Evolutionary conservation across 2,113 vertebrate species (phyloP).

Genomic region (Nematolebias whitei): DNA sequence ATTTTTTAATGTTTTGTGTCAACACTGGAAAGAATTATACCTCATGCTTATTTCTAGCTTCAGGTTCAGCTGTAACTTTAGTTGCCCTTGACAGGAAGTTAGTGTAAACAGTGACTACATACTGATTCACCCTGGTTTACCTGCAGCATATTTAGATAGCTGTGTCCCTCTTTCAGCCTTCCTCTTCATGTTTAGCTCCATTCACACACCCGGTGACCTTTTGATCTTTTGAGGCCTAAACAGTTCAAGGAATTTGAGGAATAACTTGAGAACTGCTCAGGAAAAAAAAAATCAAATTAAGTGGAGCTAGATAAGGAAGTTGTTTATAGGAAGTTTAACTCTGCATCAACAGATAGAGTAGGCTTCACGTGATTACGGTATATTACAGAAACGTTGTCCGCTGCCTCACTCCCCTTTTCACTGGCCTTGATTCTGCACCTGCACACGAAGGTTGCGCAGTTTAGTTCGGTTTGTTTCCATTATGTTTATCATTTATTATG

Average conservation of each 20-base stretch:
- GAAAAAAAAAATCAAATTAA: background rate
- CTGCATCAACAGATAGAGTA: constrained; percentile 8
- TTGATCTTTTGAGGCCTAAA: constrained; percentile 63
- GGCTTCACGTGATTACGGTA: background rate
- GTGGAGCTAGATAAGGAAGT: constrained; percentile 6
- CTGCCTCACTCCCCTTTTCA: background rate
- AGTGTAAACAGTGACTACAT: background rate
- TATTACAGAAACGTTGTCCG: constrained; percentile 23
- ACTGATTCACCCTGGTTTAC: background rate
- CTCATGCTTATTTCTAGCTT: background rate
- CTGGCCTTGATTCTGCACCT: constrained; percentile 53
- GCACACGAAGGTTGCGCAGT: constrained; percentile 23
- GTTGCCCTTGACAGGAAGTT: background rate
- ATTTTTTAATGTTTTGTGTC: constrained; percentile 4
- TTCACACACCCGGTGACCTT: constrained; percentile 40
- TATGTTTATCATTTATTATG: constrained; percentile 51
- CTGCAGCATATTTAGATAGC: background rate
- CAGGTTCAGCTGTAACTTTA: background rate
- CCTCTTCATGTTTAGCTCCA: background rate
- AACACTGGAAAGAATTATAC: background rate
- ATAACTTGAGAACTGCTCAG: background rate
- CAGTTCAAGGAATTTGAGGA: constrained; percentile 25
- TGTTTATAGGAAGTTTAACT: constrained; percentile 30
- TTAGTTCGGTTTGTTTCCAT: constrained; percentile 8
- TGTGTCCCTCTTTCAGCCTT: background rate